Conservation (phyloP, 2,888 invertebrate genomes). For the Andricus curvator region DNA sequence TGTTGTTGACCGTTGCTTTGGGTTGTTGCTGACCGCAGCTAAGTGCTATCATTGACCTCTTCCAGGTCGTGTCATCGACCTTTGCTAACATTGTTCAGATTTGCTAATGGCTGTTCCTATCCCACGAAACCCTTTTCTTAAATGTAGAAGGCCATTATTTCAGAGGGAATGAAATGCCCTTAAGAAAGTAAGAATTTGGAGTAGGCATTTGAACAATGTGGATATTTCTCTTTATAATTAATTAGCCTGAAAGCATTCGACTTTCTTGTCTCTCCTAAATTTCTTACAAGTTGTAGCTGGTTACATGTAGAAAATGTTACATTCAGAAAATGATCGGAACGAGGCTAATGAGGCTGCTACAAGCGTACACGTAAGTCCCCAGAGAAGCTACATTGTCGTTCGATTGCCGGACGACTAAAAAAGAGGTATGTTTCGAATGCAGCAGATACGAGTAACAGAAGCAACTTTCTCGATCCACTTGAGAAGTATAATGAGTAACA, state of each 20-base stretch:
- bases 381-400: slow-evolving; percentile 38
- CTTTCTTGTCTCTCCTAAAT: slow-evolving; percentile 41
- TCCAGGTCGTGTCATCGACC: too few relatives aligned
- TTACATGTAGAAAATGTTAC: slow-evolving; percentile 29
- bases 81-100: too few relatives aligned
- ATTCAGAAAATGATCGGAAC: slow-evolving; percentile 38
- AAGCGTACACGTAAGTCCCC: slow-evolving; percentile 37
- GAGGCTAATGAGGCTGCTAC: slow-evolving; percentile 35
- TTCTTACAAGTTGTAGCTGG: slow-evolving; percentile 31
- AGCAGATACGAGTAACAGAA: slow-evolving; percentile 32
- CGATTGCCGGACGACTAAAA: slow-evolving; percentile 27
- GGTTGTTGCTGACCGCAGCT: too few relatives aligned
- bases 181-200: slow-evolving; percentile 15
- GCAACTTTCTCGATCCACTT: slow-evolving; percentile 31
- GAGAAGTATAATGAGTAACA: slow-evolving; percentile 40
- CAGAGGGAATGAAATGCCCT: neutral
- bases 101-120: neutral
- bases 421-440: slow-evolving; percentile 21
- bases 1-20: too few relatives aligned
- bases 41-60: too few relatives aligned
- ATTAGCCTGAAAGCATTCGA: slow-evolving; percentile 20
- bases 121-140: neutral
- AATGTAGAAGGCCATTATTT: neutral
- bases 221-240: slow-evolving; percentile 33
- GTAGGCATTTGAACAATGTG: slow-evolving; percentile 9